Conservation (phyloP, 2,797 vertebrate species). For the Phoeniculus purpureus region DNA sequence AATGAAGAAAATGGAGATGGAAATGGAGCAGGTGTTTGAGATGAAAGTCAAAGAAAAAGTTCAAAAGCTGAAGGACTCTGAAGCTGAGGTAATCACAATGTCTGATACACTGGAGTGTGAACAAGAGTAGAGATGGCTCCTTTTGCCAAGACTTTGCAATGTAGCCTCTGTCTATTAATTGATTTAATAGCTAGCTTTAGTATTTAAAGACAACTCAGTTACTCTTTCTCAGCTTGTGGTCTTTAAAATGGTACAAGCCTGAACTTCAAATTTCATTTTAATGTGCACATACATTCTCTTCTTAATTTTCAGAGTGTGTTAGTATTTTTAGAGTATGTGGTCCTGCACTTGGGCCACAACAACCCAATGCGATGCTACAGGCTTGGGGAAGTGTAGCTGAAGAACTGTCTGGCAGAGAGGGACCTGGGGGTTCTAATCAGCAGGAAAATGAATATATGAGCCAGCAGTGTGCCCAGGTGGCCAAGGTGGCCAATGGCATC, state of each 20-base stretch:
- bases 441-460: too few relatives aligned
- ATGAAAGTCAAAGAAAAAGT: slow-evolving; percentile 99
- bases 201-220: neutral
- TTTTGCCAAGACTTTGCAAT: neutral
- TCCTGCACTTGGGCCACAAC: too few relatives aligned
- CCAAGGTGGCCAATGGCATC: too few relatives aligned
- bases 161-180: neutral
- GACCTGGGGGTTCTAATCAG: too few relatives aligned
- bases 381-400: too few relatives aligned
- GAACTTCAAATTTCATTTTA: neutral
- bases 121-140: neutral
- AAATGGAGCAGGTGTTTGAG: slow-evolving; percentile 99
- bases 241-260: neutral
- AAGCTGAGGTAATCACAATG: slow-evolving; percentile 89
- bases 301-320: neutral
- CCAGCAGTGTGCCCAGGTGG: too few relatives aligned
- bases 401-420: too few relatives aligned
- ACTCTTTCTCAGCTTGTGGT: neutral
- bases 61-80: slow-evolving; percentile 99
- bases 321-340: too few relatives aligned
- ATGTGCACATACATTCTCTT: rapidly evolving
- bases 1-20: slow-evolving; percentile 99
- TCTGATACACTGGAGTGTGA: neutral
- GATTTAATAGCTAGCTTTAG: neutral
- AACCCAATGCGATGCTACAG: too few relatives aligned